phyloP scores from a whole-genome alignment of 2,113 vertebrate species.

The Dicentrarchus labrax region DNA sequence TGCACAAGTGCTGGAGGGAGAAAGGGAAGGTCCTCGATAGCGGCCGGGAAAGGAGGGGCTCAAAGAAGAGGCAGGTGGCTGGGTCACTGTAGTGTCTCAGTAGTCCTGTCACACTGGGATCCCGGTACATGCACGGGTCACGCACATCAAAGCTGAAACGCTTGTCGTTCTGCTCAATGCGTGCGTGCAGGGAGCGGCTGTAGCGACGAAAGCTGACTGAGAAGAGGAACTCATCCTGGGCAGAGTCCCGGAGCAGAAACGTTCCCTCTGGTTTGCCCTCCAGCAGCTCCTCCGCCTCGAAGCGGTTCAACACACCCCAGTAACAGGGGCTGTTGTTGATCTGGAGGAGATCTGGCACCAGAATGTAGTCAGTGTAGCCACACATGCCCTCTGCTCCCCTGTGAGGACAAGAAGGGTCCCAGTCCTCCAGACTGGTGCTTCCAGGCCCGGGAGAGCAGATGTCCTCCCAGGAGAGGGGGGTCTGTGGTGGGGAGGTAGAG shows the following conservation, averaged over 20 bases:
- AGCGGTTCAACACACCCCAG: constrained; percentile 97
- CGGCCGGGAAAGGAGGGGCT: constrained; percentile 93
- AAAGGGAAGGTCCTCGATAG: constrained; percentile 94
- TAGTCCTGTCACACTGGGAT: constrained; percentile 93
- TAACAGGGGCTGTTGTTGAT: constrained; percentile 97
- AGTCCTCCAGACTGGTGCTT: constrained; percentile 85
- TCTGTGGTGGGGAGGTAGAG: constrained; percentile 77
- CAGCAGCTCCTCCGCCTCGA: constrained; percentile 94
- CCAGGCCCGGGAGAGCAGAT: constrained; percentile 74
- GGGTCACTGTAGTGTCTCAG: constrained; percentile 97
- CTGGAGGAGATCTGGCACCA: constrained; percentile 97
- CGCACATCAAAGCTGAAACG: constrained; percentile 98
- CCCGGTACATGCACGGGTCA: constrained; percentile 96
- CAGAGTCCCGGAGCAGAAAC: constrained; percentile 94
- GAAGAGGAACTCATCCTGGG: constrained; percentile 97
- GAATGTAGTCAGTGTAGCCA: constrained; percentile 88
- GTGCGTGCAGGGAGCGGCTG: constrained; percentile 95
- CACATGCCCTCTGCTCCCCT: constrained; percentile 81
- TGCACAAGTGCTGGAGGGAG: constrained; percentile 93
- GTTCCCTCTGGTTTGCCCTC: constrained; percentile 98
- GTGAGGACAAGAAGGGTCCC: constrained; percentile 89
- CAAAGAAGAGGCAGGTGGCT: constrained; percentile 96
- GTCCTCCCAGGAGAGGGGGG: constrained; percentile 83
- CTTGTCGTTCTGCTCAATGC: constrained; percentile 96
- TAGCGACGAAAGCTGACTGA: constrained; percentile 98